Base-by-base conservation (phyloP, 2,797 vertebrate genomes). In the Crypturellus tataupa region DNA sequence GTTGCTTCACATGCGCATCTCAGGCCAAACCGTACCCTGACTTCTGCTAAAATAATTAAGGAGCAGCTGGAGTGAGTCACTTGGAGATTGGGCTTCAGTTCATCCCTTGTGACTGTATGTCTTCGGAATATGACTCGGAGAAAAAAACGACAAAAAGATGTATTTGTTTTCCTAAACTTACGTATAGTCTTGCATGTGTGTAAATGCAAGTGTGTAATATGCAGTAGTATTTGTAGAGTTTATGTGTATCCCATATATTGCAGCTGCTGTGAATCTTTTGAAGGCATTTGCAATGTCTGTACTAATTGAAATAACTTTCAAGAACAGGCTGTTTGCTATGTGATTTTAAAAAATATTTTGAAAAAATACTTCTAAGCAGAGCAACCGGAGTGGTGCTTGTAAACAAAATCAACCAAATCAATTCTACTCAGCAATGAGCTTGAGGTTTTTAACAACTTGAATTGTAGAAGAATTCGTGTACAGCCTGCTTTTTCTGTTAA, bases 401-500 rank as follows among this genome's bases (percentile, higher is more conserved):
- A 68, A 62, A 47, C n/a, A 83, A 75, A 80, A 75, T 23, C 87
- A 88, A 80, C 35, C n/a, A 6, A 39, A n/a, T 78, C 87, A 77
- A 69, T 79, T 79, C 55, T 69, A 10, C 64, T 84, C 63, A 84
- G 21, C 63, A 59, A 2, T 60, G 9, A 83, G 82, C 46, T 80
- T 80, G 60, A 15, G 93, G 82, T 92, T 89, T 89, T 94, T 49
- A 83, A 72, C 51, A 62, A 56, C 75, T 67, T 75, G 80, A 93
- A 81, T 84, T 94, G 64, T 60, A 21, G 75, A 92, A 82, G 53
- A 91, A 91, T 65, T 87, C 64, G 65, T 85, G 62, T 51, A 71
- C 82, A 80, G 80, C n/a, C 42, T 77, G 82, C 47, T 94, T 83
- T 90, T 63, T 44, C 93, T 94, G 49, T 91, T 94, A 87, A 96